Base-by-base conservation (phyloP, 2,888 invertebrate genomes). In the Fissipunctia ypsillon region DNA sequence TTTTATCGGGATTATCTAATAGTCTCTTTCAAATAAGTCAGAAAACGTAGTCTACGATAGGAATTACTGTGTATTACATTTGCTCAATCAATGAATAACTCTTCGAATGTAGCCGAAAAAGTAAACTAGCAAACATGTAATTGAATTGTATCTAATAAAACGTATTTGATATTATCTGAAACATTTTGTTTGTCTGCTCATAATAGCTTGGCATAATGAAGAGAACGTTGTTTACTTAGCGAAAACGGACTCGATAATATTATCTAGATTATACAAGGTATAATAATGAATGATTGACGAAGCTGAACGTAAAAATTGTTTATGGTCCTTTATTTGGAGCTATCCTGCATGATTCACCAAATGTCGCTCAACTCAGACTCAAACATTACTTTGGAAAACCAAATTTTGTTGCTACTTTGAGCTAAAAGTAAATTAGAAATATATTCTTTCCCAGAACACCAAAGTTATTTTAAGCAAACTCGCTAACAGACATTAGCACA, bases 191-290 rank as follows among this genome's bases (percentile, higher is more conserved):
- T 81, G 35, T 67, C n/a, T 67, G 19, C 31, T 28, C 41, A 12
- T 76, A 76, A 59, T 48, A 45, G 57, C 43, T 59, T 70, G 16
- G 31, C 2, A 43, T 61, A 67, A 68, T 69, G 57, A 70, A 66
- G 43, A 61, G 35, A 71, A 84, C 65, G 45, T 71, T 76, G 69
- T 77, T 81, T 79, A 70, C 50, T 71, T 52, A 69, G 67, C 69
- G 72, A 84, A 78, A 76, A 66, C 73, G 19, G 41, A 76, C 57
- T 61, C 52, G 31, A 54, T 67, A 69, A 65, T 43, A 60, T 65
- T 35, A 35, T 65, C 50, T 50, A 57, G 38, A 60, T 63, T 59
- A 28, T 41, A 66, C 41, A 43, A 43, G 69, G 41, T 48, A 74
- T 43, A 64, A 69, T 61, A 79, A 67, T 73, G 63, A 79, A 67